Conservation (phyloP, 2,113 vertebrate species). For the Antennarius striatus region DNA sequence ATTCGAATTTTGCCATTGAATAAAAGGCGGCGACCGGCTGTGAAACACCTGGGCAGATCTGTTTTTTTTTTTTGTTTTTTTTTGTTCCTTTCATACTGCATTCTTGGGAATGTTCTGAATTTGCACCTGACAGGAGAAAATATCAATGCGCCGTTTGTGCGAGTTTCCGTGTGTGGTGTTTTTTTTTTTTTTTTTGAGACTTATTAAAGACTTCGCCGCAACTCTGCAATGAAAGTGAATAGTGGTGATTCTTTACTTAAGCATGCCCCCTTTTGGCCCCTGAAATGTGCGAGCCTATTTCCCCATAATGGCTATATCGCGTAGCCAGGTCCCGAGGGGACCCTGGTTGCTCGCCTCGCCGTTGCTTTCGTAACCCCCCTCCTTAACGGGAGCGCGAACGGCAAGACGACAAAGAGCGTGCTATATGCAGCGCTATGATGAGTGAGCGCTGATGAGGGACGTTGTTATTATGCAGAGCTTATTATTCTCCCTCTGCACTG, state of each 20-base stretch:
- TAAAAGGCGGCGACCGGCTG: conserved; percentile 25
- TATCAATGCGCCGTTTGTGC: not conserved
- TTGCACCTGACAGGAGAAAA: not conserved
- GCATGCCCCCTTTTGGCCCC: conserved; percentile 72
- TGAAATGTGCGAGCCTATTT: conserved; percentile 65
- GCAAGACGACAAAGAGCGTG: conserved; percentile 32
- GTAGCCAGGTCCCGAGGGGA: conserved; percentile 65
- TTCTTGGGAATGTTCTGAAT: not conserved
- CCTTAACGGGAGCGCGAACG: conserved; percentile 24
- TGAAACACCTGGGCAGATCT: conserved; percentile 40
- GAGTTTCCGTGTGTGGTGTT: not conserved
- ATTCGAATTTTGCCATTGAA: conserved; percentile 50
- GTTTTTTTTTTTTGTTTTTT: not conserved
- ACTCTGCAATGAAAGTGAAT: conserved; percentile 59
- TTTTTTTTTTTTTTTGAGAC: not conserved
- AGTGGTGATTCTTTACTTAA: conserved; percentile 73
- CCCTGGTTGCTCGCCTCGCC: conserved; percentile 23
- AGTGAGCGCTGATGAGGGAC: conserved; percentile 67
- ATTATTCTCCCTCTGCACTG: conserved; percentile 59
- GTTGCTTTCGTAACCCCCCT: conserved; percentile 39
- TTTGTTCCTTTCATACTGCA: not conserved
- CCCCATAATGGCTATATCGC: conserved; percentile 69
- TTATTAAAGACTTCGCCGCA: conserved; percentile 29
- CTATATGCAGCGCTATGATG: conserved; percentile 40
- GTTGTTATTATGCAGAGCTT: conserved; percentile 69